A percentile compares a stretch with the other conserved stretches of the same genome.
phyloP scores from a whole-genome alignment of 2,888 invertebrate species.

The Melieria crassipennis region DNA sequence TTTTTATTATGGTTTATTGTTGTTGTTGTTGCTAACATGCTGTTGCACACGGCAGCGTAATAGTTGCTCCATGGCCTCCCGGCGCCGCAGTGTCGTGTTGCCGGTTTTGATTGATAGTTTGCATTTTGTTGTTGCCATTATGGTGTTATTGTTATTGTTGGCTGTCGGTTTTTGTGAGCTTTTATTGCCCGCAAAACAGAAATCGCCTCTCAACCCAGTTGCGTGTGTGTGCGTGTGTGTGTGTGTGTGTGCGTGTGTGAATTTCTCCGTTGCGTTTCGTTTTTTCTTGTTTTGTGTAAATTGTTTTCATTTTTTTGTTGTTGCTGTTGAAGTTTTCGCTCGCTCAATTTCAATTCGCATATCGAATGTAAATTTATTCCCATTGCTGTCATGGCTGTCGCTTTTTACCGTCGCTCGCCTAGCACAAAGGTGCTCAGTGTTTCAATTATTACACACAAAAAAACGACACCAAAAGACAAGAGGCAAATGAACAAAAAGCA shows the following conservation, averaged over 20 bases:
- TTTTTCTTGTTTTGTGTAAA: neutral
- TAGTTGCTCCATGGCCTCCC: too few relatives aligned
- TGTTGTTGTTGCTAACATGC: too few relatives aligned
- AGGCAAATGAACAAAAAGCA: neutral
- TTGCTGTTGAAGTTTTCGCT: neutral
- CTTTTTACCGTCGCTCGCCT: neutral
- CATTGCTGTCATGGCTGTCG: neutral
- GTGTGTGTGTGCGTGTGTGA: neutral
- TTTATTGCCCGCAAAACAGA: neutral
- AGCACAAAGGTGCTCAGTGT: too few relatives aligned
- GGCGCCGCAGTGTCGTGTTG: neutral
- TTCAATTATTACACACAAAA: too few relatives aligned
- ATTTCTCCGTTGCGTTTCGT: neutral
- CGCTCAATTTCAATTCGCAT: neutral
- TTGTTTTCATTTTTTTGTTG: neutral
- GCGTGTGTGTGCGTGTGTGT: neutral
- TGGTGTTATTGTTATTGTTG: neutral
- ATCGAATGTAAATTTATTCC: neutral
- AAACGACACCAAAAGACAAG: neutral
- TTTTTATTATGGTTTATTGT: too few relatives aligned
- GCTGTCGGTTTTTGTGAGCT: conserved; percentile 11
- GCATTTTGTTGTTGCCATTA: neutral
- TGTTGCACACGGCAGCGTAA: too few relatives aligned
- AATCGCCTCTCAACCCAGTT: neutral
- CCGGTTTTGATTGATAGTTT: conserved; percentile 15